Base-by-base conservation (phyloP, 2,797 vertebrate genomes). In the Rhynchotus rufescens region DNA sequence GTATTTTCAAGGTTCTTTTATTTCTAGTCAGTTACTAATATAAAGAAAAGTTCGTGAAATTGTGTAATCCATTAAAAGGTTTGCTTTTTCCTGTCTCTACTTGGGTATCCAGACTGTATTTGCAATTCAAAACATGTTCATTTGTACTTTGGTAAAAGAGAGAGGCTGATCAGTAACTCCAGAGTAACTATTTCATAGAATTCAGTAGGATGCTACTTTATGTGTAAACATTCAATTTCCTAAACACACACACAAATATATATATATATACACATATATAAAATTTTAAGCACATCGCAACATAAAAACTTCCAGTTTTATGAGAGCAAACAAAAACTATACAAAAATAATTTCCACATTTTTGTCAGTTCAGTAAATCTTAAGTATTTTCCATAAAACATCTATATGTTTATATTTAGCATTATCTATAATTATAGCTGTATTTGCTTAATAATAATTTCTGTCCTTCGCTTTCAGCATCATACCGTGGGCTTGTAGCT, bases 21-120 rank as follows among this genome's bases (percentile, higher is more conserved):
- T 89, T 89, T 76, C 1, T 2, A 89, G 28, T 54, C 25, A 38
- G 10, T 65, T 59, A 73, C 30, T 88, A 76, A 76, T 52, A 62
- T 12, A 52, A 81, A 88, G 80, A 22, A 23, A 51, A n/a, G 85
- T 56, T 69, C 60, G 34, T 44, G 12, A 89, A 95, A 93, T 89
- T 88, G 78, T 7, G 22, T 45, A 89, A 28, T 15, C 47, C 40
- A 77, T 60, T 90, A 64, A 83, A 90, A 77, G 6, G 8, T 42
- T 6, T n/a, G 6, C 5, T 21, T 0, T 80, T 64, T 64, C 40
- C 68, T 80, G 36, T 40, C 6, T 83, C 15, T 80, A 57, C 17
- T 30, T 40, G 32, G 54, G 52, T 68, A 89, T 60, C 65, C 73
- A 40, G 16, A 80, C 17, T 82, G 66, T 74, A 49, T 28, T 81